Evolutionary conservation across 2,888 invertebrate genomes (phyloP).

Genomic region (Diogma glabrata): DNA sequence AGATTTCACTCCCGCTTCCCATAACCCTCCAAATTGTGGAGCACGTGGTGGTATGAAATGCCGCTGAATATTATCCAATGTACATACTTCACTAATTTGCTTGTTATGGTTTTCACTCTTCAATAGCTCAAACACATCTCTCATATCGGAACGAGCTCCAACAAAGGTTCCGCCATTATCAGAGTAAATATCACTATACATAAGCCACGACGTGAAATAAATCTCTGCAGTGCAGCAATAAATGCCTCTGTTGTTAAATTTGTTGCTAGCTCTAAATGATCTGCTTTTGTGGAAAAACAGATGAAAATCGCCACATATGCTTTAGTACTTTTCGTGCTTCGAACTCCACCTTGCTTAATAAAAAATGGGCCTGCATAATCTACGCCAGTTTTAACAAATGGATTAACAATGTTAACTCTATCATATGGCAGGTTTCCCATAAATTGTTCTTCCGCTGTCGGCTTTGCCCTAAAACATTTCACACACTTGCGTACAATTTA

Average conservation of each 20-base stretch:
- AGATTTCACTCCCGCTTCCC: neutral
- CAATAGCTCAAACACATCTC: neutral
- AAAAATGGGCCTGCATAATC: neutral
- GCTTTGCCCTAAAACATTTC: neutral
- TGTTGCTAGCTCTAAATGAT: neutral
- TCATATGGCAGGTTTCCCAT: neutral
- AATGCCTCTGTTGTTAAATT: neutral
- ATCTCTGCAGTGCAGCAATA: neutral
- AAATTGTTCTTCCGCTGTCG: neutral
- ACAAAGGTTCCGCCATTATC: slow-evolving; percentile 13
- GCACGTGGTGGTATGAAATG: neutral
- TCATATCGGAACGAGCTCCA: slow-evolving; percentile 12
- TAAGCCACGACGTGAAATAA: neutral
- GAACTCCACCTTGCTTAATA: neutral
- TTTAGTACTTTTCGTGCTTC: neutral
- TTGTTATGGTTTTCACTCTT: neutral
- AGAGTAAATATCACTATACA: neutral
- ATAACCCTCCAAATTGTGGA: neutral
- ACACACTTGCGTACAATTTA: neutral
- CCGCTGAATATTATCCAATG: neutral
- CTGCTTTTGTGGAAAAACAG: neutral
- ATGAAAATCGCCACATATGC: neutral
- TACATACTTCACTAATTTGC: neutral
- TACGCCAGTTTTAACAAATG: neutral
- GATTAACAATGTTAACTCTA: neutral